phyloP scores from a whole-genome alignment of 2,113 vertebrate genomes.

The Alaudala cheleensis region DNA sequence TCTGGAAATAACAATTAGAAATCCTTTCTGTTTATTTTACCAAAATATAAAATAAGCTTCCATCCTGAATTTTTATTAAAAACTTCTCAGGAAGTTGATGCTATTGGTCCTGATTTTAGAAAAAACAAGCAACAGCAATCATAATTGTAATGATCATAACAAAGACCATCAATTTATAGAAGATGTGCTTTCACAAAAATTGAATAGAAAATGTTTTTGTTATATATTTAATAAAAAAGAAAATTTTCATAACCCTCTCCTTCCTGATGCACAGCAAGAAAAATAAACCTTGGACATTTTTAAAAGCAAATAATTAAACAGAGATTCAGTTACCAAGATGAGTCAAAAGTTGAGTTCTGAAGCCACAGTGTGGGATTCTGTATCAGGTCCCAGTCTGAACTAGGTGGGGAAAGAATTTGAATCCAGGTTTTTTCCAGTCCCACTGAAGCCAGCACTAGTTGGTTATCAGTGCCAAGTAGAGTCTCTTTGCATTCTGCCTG shows the following conservation, averaged over 20 bases:
- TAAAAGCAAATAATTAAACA: background rate
- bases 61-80: background rate
- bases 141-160: background rate
- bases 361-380: background rate
- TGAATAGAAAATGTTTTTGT: background rate
- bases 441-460: background rate
- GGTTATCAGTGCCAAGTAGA: background rate
- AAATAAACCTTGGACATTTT: background rate
- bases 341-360: background rate
- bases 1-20: background rate
- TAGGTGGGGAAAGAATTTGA: background rate
- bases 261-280: background rate
- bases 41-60: background rate
- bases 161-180: background rate
- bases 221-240: background rate
- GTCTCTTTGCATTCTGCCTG: background rate
- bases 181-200: background rate
- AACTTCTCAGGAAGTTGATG: background rate
- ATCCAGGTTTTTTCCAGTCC: background rate
- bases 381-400: background rate
- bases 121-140: background rate
- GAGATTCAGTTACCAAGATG: background rate
- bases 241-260: background rate
- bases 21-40: background rate
- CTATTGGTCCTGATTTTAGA: background rate